These are phyloP conservation scores for Lophura nycthemera DNA, from an alignment of 2,113 vertebrate species.

Conservation along the genomic window DNA sequence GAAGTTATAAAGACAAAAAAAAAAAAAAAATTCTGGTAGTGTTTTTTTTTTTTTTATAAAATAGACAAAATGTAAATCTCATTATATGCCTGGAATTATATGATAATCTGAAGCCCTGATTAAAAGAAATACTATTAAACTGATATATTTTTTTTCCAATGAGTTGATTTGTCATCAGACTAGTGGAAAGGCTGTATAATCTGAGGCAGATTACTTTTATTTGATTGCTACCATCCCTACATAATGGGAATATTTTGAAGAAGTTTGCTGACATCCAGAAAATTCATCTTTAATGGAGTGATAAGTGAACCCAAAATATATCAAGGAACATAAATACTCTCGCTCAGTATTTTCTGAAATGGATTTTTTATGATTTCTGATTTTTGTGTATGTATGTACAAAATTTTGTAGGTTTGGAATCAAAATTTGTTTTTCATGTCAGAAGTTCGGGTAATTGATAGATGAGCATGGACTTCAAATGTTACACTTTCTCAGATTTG, in stretches of 20 bases:
- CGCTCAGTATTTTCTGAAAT: not conserved
- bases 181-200: not conserved
- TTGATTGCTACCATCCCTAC: not conserved
- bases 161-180: not conserved
- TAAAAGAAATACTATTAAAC: conserved; percentile 9
- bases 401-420: not conserved
- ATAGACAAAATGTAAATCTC: not conserved
- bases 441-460: not conserved
- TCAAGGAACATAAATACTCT: not conserved
- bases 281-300: not conserved
- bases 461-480: not conserved
- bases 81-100: not conserved
- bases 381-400: not conserved
- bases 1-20: not conserved
- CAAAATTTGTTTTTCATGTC: not conserved
- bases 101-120: conserved; percentile 15
- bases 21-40: not conserved
- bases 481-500: conserved; percentile 13
- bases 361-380: not conserved
- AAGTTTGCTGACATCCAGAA: not conserved
- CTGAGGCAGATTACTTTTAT: not conserved
- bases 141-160: not conserved
- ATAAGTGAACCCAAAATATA: not conserved
- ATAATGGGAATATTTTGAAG: not conserved
- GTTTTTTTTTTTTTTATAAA: not conserved